Evolutionary conservation across 2,113 vertebrate species (phyloP), one percentile per base, ranked within the genome.

Genomic region (Tympanuchus pallidicinctus): DNA sequence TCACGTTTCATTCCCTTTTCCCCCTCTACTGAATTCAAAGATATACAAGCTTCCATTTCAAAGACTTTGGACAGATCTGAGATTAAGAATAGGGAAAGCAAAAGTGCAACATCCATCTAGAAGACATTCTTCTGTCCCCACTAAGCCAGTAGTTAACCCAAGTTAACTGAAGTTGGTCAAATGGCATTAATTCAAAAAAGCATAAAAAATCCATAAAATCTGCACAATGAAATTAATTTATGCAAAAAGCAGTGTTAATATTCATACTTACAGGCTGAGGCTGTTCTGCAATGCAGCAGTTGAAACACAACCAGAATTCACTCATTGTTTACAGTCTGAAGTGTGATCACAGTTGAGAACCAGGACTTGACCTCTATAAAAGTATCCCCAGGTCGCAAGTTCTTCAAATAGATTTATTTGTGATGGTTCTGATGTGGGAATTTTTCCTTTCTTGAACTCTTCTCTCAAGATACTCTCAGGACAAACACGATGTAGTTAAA

Each of bases 261-360:
- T 81, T 94, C 43, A 95, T 97, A 98, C 98, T 99, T 97, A 99
- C 98, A 94, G 98, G 98, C 93, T 99, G 98, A 82, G 98, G 98
- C 94, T 99, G 98, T 73, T 99, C 98, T 67, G 98, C 98, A 82
- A 99, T 99, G 95, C 98, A 99, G 98, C 98, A 99, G 98, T 99
- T 99, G 98, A 99, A 99, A 95, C 98, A 99, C 97, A 99, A 97
- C 98, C 98, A 99, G 96, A 99, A 99, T 67, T 99, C 98, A 90
- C 98, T 99, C 98, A 99, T 99, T 89, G 93, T 95, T 97, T 92
- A 96, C 59, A 98, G 97, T 98, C 94, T 97, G 96, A 94, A 92
- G 96, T 66, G 45, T 56, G 89, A 94, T 87, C 45, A 54, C 90
- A 4, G 80, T 69, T 43, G 95, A 94, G 70, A 60, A 88, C 89